Conservation (phyloP, 2,888 invertebrate genomes). For the Muscina levida region DNA sequence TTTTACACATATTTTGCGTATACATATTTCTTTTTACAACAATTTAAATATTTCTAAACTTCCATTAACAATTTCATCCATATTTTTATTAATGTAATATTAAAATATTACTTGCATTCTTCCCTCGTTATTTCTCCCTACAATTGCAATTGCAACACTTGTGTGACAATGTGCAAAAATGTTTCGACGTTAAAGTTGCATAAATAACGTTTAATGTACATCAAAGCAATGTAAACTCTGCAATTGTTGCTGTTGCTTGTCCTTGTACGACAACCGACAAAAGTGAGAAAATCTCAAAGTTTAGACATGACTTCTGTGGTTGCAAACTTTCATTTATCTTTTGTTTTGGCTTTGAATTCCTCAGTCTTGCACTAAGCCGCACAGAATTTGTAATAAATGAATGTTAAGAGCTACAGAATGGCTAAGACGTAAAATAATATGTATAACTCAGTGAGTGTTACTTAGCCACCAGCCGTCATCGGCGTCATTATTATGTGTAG, state of each 20-base stretch:
- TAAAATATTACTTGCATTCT: too few relatives aligned
- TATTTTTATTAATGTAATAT: too few relatives aligned
- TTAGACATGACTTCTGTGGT: slow-evolving; percentile 34
- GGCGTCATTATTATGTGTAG: neutral
- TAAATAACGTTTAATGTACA: slow-evolving; percentile 37
- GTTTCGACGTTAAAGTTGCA: slow-evolving; percentile 24
- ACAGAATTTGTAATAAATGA: slow-evolving; percentile 15
- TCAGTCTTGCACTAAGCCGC: neutral
- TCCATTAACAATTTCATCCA: too few relatives aligned
- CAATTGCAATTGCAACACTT: neutral
- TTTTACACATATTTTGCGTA: too few relatives aligned
- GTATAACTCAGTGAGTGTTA: neutral
- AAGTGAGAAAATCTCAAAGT: slow-evolving; percentile 34
- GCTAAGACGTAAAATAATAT: neutral
- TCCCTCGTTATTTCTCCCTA: too few relatives aligned
- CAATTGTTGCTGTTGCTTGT: neutral
- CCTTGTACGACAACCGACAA: slow-evolving; percentile 24
- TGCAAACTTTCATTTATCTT: slow-evolving; percentile 35
- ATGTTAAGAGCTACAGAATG: neutral
- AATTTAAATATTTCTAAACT: too few relatives aligned
- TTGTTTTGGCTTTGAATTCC: slow-evolving; percentile 7
- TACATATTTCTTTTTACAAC: too few relatives aligned
- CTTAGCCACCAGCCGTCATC: neutral
- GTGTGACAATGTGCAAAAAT: slow-evolving; percentile 34
- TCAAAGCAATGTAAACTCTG: neutral